Evolutionary conservation across 2,888 invertebrate genomes (phyloP), one percentile per base, ranked within the genome.

Genomic region (Drosophila cyrtoloma): DNA sequence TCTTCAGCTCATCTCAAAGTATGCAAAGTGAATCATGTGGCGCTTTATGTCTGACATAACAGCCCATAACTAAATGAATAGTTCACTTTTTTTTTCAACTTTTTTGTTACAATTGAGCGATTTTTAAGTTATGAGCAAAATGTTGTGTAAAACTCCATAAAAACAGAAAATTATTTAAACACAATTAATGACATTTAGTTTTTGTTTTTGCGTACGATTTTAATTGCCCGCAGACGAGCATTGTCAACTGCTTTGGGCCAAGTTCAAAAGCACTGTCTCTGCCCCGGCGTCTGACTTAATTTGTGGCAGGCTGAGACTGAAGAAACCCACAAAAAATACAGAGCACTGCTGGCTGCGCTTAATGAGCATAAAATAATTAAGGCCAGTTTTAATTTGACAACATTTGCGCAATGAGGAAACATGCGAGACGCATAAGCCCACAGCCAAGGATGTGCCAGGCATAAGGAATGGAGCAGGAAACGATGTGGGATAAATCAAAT

Each of bases 321-420:
- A 57, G 14, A 39, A 68, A 68, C 47, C 3, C 28, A 47, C 22
- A 37, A n/a, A 37, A 26, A 9, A 16, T 10, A 44, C 7, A 53
- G 32, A 37, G 26, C 71, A 63, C 62, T 62, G 70, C 59, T 67
- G 50, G 44, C 62, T 58, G 67, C 76, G 81, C 70, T 90, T 91
- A 87, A 87, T 87, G 86, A 91, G 90, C 90, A 90, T 74, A 66
- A 82, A 89, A 90, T 86, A 86, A 90, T 89, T 91, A 89, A 91
- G 90, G 84, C 77, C 84, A 74, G 66, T 77, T 88, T 90, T 91
- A 88, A 89, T 86, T 81, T 83, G 81, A 74, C 77, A 88, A 65
- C 72, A 76, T 89, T 84, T 84, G 60, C 71, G 71, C 77, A 87
- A 82, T 73, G 71, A 83, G 83, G 86, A 86, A 88, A 71, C 58